phyloP scores from a whole-genome alignment of 2,113 vertebrate genomes.

The Aepyceros melampus region DNA sequence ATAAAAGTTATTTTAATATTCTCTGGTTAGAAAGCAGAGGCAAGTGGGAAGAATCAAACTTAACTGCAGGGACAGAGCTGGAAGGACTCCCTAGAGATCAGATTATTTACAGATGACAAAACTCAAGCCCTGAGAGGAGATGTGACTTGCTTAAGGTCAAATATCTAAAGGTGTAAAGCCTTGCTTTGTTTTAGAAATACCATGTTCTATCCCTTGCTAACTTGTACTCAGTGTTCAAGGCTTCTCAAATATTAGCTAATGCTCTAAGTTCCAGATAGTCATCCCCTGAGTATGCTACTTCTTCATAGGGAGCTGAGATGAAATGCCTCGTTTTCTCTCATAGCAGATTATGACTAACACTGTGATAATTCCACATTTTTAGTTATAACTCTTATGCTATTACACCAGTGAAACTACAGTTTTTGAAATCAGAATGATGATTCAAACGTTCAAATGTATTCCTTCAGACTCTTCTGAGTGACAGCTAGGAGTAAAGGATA shows the following conservation, averaged over 20 bases:
- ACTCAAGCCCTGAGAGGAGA: neutral
- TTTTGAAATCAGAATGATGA: neutral
- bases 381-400: neutral
- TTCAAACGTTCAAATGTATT: neutral
- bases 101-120: slow-evolving; percentile 24
- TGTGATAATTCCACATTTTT: neutral
- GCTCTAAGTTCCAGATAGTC: neutral
- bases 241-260: neutral
- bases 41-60: slow-evolving; percentile 7
- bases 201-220: neutral
- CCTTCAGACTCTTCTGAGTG: neutral
- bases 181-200: neutral
- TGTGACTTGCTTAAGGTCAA: slow-evolving; percentile 33
- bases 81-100: neutral
- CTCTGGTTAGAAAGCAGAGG: neutral
- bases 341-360: neutral
- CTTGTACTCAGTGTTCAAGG: neutral
- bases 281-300: neutral
- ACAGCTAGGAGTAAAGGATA: neutral
- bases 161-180: neutral
- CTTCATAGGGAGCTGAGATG: neutral
- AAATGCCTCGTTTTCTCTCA: neutral
- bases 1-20: neutral
- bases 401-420: neutral
- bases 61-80: neutral